These are phyloP conservation scores for Isichthys henryi DNA, from an alignment of 2,113 vertebrate genomes.

Conservation along the genomic window DNA sequence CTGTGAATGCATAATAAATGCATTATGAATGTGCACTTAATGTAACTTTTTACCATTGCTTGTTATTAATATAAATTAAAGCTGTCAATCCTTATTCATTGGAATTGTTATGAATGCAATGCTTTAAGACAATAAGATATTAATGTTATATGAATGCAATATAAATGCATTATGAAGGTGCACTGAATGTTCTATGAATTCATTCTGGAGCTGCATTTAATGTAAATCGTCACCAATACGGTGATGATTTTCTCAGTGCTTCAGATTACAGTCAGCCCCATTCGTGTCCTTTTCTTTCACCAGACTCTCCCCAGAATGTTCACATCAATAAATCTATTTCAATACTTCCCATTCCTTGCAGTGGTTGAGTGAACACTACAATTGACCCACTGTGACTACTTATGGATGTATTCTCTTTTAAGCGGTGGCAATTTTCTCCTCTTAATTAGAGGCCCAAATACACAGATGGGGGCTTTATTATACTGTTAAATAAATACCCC, in stretches of 20 bases:
- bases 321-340: slow-evolving; percentile 7
- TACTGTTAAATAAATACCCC: slow-evolving; percentile 6
- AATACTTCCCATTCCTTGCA: background rate
- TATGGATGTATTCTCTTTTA: slow-evolving; percentile 16
- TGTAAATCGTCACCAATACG: background rate
- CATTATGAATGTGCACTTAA: background rate
- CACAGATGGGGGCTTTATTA: slow-evolving; percentile 3
- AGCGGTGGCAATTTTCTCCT: slow-evolving; percentile 13
- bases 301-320: background rate
- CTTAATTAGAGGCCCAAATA: slow-evolving; percentile 14
- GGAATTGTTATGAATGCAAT: background rate
- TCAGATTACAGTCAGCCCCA: slow-evolving; percentile 9
- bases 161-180: background rate
- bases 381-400: slow-evolving; percentile 1
- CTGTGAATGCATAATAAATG: background rate
- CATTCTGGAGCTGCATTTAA: background rate
- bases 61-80: background rate
- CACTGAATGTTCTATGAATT: background rate
- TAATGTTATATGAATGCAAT: background rate
- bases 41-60: background rate
- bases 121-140: background rate
- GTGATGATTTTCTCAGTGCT: background rate
- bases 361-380: background rate
- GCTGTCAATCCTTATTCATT: background rate
- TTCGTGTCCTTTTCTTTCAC: slow-evolving; percentile 1